These are phyloP conservation scores for Philantomba maxwellii DNA, from an alignment of 2,113 vertebrate species.

Conservation along the genomic window DNA sequence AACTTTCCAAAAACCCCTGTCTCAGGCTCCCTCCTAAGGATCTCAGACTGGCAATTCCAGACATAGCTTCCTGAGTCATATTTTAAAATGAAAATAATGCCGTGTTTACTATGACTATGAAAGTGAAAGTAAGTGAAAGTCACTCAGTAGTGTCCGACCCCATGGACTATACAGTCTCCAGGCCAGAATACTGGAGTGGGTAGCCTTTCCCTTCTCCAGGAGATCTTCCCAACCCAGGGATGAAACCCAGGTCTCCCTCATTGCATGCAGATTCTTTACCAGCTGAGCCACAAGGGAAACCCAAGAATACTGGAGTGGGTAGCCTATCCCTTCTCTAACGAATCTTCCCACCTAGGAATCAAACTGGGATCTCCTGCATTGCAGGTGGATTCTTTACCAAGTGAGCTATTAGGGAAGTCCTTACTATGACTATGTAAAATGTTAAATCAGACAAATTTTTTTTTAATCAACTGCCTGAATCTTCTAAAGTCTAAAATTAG, in stretches of 20 bases:
- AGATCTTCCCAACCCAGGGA: background rate
- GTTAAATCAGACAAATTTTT: background rate
- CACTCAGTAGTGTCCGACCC: fast-evolving
- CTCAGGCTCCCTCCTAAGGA: background rate
- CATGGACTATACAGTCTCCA: background rate
- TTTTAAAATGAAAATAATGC: background rate
- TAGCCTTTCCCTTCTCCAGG: background rate
- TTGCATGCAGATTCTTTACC: background rate
- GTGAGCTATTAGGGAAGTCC: background rate
- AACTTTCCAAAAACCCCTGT: background rate
- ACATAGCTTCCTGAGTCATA: background rate
- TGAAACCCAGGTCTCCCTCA: background rate
- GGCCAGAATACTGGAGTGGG: background rate
- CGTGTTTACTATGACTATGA: background rate
- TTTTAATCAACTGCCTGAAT: background rate
- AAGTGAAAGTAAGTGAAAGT: background rate
- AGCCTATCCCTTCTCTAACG: background rate
- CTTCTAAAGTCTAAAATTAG: background rate
- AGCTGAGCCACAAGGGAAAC: background rate
- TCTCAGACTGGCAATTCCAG: background rate
- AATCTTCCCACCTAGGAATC: fast-evolving
- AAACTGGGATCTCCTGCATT: background rate
- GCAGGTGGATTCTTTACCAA: background rate
- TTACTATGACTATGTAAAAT: background rate
- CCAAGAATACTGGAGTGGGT: background rate